These are phyloP conservation scores for Balaeniceps rex DNA, from an alignment of 2,113 vertebrate species.

Conservation along the genomic window DNA sequence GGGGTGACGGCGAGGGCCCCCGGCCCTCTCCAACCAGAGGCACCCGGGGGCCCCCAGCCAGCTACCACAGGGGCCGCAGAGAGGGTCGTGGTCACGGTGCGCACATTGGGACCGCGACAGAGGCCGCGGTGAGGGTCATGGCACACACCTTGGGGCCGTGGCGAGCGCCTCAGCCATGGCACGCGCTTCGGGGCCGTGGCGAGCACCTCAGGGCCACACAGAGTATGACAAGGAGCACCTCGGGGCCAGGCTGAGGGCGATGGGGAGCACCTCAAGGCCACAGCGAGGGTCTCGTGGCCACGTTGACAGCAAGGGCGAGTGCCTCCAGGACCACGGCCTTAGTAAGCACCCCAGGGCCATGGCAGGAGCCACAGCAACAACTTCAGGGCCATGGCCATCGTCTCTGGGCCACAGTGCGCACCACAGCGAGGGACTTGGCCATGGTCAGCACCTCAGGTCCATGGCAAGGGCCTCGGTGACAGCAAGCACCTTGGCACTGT, in stretches of 20 bases:
- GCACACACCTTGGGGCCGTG: rapidly evolving
- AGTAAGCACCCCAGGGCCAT: too few species aligned
- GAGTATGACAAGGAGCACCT: not conserved
- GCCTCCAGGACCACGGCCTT: not conserved
- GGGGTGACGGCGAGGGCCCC: not conserved
- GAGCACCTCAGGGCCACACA: not conserved
- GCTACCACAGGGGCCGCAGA: not conserved
- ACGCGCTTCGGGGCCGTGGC: rapidly evolving
- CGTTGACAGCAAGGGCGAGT: rapidly evolving
- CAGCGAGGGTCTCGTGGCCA: not conserved
- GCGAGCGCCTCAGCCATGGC: not conserved
- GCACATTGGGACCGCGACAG: rapidly evolving
- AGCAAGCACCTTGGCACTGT: not conserved
- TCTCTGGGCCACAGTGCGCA: not conserved
- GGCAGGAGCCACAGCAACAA: too few species aligned
- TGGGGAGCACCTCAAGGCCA: not conserved
- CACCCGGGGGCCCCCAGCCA: not conserved
- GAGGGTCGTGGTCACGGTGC: not conserved
- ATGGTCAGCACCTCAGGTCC: not conserved
- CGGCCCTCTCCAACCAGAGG: not conserved
- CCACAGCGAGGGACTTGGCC: not conserved
- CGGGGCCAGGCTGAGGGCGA: not conserved
- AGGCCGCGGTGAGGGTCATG: rapidly evolving
- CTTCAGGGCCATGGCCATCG: not conserved
- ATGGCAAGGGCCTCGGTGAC: not conserved